Base-by-base conservation (phyloP, 2,888 invertebrate species). In the Drosophila fulvimacula region DNA sequence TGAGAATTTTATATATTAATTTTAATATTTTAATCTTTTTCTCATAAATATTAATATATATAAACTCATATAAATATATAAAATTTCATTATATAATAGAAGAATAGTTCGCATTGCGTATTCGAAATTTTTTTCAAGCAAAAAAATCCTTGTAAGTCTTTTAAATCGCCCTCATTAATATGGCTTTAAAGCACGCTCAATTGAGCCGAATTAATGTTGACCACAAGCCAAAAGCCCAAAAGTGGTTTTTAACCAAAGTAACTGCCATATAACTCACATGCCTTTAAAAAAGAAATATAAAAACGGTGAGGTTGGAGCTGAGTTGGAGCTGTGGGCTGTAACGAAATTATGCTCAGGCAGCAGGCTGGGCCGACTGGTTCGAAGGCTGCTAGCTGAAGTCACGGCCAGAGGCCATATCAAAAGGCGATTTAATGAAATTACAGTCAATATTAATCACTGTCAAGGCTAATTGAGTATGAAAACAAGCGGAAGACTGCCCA, bases 401-500 rank as follows among this genome's bases (percentile, higher is more conserved):
- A 34, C 13, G 49, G 15, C 30, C 64, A 53, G 41, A 41, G 55
- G 64, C 24, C 75, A 74, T 81, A 89, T 89, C 85, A 80, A 80
- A 87, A 87, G 76, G 81, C 89, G 76, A 78, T 86, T 89, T 80
- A 87, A 86, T 79, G 76, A 86, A 87, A 86, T 82, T 82, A 85
- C 82, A 82, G 78, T 87, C 89, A 82, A 79, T 89, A 86, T 87
- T 87, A 87, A 89, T 87, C 85, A 89, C 76, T 82, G 85, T 89
- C 89, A 80, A 58, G 68, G 80, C 88, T 88, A 86, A 86, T 85
- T 85, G 88, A 84, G 85, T 87, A 86, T 84, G 78, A 84, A 89
- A 76, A 80, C 79, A 81, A 69, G 79, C 71, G 32, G 56, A 61
- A 62, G 55, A 73, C 30, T 64, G 58, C 0, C 17, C 41, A 34